Evolutionary conservation across 2,797 vertebrate genomes (phyloP).

Genomic region (Petrocephalus sullivani): DNA sequence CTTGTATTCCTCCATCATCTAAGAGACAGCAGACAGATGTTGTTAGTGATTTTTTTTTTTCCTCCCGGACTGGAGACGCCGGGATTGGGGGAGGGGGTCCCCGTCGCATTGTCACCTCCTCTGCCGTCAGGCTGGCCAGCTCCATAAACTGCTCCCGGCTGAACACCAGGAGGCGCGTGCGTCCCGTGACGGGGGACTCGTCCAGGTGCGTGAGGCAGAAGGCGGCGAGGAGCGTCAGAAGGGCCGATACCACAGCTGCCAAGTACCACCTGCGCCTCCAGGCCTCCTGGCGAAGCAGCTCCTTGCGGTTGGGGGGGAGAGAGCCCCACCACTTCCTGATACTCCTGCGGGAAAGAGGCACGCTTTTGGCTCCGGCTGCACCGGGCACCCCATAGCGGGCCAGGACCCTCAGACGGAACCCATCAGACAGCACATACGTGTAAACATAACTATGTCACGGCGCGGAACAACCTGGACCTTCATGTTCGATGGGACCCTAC

Average conservation of each 20-base stretch:
- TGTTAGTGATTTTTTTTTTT: neutral
- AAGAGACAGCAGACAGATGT: slow-evolving; percentile 15
- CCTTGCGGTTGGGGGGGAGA: slow-evolving; percentile 75
- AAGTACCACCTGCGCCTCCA: slow-evolving; percentile 76
- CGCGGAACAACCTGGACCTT: neutral
- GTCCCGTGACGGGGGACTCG: slow-evolving; percentile 82
- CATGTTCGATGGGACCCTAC: neutral
- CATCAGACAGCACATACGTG: neutral
- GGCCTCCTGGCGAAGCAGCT: slow-evolving; percentile 68
- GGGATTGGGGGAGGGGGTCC: neutral
- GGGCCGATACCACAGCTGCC: slow-evolving; percentile 51
- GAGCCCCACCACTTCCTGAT: slow-evolving; percentile 88
- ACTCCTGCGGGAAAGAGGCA: slow-evolving; percentile 61
- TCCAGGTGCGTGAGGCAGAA: slow-evolving; percentile 86
- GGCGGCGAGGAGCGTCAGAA: slow-evolving; percentile 61
- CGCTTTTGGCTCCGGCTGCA: neutral
- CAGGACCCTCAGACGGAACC: neutral
- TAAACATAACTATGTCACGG: neutral
- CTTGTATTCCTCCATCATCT: slow-evolving; percentile 81
- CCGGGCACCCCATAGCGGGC: neutral
- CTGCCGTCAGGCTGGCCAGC: slow-evolving; percentile 70
- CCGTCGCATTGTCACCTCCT: slow-evolving; percentile 62
- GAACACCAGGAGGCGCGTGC: slow-evolving; percentile 78
- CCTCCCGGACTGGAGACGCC: neutral
- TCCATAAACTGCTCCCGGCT: slow-evolving; percentile 76